Percentiles rank a stretch among this genome's conserved stretches.
These are phyloP conservation scores for Platyscelio sp. DNA, from an alignment of 2,888 invertebrate genomes.

Conservation along the genomic window DNA sequence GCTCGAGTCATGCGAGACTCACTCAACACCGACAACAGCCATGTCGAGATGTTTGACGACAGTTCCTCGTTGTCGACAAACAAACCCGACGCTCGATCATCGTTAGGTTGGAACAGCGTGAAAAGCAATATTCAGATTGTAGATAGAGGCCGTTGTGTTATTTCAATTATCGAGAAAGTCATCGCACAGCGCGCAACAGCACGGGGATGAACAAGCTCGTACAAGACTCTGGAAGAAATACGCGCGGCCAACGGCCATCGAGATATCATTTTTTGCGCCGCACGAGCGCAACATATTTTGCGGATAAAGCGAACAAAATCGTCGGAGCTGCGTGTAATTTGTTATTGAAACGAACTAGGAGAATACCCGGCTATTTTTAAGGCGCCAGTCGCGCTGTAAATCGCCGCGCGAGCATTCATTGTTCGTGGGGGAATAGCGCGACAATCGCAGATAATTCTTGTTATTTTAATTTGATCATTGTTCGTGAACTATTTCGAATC, in stretches of 20 bases:
- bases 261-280: conserved; percentile 14
- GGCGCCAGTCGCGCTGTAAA: conserved; percentile 15
- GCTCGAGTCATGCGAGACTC: not conserved
- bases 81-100: conserved; percentile 37
- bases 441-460: conserved; percentile 29
- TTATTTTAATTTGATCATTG: conserved; percentile 40
- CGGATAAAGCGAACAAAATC: conserved; percentile 38
- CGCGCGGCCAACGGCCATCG: conserved; percentile 31
- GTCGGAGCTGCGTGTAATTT: conserved; percentile 24
- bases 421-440: conserved; percentile 13
- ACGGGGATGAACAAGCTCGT: conserved; percentile 27
- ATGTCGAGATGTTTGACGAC: conserved; percentile 50
- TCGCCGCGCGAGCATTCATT: conserved; percentile 12
- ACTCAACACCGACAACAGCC: conserved; percentile 27
- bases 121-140: conserved; percentile 59
- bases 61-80: conserved; percentile 41
- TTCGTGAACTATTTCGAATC: conserved; percentile 17
- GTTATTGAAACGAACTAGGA: conserved; percentile 24
- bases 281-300: conserved; percentile 25
- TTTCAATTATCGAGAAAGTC: conserved; percentile 51
- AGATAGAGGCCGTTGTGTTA: conserved; percentile 48
- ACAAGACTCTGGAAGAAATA: conserved; percentile 24
- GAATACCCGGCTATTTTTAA: conserved; percentile 29
- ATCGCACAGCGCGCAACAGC: not conserved
- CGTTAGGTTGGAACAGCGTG: conserved; percentile 16